Conservation (phyloP, 2,797 vertebrate species). For the Cuculus canorus region DNA sequence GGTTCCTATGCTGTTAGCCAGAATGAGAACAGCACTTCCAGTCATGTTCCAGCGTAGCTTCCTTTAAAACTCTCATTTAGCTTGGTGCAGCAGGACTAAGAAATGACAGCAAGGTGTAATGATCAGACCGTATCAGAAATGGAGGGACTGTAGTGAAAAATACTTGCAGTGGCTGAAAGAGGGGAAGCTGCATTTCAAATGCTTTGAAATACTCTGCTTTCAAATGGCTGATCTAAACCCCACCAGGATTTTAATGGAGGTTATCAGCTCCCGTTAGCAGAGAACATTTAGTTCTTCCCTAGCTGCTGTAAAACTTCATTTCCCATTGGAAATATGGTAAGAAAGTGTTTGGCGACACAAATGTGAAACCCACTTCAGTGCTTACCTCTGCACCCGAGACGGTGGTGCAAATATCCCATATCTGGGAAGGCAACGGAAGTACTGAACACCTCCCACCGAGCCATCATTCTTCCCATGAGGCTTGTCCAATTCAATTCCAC, state of each 20-base stretch:
- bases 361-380: background rate
- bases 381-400: conserved; percentile 93
- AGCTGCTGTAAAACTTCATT: background rate
- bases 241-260: background rate
- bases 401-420: conserved; percentile 95
- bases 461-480: conserved; percentile 96
- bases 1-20: background rate
- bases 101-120: background rate
- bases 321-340: background rate
- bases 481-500: conserved; percentile 94
- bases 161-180: background rate
- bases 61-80: background rate
- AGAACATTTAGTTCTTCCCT: conserved; percentile 4
- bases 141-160: background rate
- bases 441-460: conserved; percentile 90
- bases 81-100: background rate
- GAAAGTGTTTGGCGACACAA: background rate
- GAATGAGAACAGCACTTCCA: background rate
- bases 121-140: background rate
- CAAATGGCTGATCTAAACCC: background rate
- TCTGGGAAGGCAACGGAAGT: conserved; percentile 92
- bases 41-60: background rate
- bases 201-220: background rate
- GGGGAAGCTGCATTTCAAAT: background rate
- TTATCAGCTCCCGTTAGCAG: conserved; percentile 34